Percentiles rank a stretch among this genome's conserved stretches.
These are phyloP conservation scores for Chaunax sp. DNA, from an alignment of 2,797 vertebrate genomes.

Conservation along the genomic window DNA sequence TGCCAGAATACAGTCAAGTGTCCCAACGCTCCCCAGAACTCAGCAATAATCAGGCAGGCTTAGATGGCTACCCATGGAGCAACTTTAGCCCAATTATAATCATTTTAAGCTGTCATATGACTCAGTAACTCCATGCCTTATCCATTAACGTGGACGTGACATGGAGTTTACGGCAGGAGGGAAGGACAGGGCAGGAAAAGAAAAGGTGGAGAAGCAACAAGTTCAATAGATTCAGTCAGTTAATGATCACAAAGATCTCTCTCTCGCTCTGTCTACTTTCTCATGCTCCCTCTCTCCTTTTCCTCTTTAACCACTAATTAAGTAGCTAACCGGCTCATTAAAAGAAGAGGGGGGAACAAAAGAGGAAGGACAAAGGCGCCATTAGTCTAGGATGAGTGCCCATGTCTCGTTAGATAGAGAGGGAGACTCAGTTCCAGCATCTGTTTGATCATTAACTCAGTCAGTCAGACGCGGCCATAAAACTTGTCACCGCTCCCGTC, in stretches of 20 bases:
- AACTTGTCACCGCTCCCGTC: conserved; percentile 41
- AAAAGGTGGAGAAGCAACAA: conserved; percentile 31
- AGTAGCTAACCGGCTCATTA: conserved; percentile 55
- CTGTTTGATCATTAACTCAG: conserved; percentile 77
- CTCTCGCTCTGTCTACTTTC: conserved; percentile 14
- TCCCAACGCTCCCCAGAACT: conserved; percentile 8
- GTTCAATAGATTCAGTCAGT: conserved; percentile 43
- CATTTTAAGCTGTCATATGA: conserved; percentile 50
- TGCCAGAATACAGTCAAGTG: conserved; percentile 40
- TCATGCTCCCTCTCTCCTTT: conserved; percentile 7
- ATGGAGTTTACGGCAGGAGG: background rate
- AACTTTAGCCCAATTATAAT: conserved; percentile 59
- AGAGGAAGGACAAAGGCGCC: conserved; percentile 57
- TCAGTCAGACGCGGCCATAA: conserved; percentile 53
- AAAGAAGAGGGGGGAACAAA: conserved; percentile 51
- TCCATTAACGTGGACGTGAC: background rate
- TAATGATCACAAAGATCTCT: conserved; percentile 48
- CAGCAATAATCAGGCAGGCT: conserved; percentile 38
- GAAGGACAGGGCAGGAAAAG: background rate
- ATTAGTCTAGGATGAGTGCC: conserved; percentile 74
- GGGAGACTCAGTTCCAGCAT: conserved; percentile 48
- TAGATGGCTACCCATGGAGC: conserved; percentile 49
- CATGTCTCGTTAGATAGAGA: conserved; percentile 66
- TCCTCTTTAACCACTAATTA: conserved; percentile 66
- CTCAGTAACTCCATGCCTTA: conserved; percentile 32